phyloP scores from a whole-genome alignment of 2,888 invertebrate genomes.

The Tortrix viridana region DNA sequence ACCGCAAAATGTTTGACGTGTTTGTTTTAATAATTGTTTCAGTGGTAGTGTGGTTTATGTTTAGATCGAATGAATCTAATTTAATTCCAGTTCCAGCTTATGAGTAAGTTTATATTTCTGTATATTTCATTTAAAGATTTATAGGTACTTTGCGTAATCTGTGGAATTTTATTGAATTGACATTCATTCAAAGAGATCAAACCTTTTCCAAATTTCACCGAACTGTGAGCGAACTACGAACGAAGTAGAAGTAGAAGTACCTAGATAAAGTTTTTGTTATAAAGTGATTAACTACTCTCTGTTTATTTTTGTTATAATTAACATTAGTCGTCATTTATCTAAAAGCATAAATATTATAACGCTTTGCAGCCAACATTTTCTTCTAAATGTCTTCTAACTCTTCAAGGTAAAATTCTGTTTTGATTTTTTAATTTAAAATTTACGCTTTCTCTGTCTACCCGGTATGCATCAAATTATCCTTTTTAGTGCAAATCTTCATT shows the following conservation, averaged over 20 bases:
- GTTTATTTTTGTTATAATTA: too few relatives aligned
- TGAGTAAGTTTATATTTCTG: constrained; percentile 10
- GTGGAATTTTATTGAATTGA: not conserved
- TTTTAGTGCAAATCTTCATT: too few relatives aligned
- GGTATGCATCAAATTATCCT: too few relatives aligned
- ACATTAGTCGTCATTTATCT: too few relatives aligned
- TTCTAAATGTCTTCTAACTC: too few relatives aligned
- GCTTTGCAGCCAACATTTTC: too few relatives aligned
- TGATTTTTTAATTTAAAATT: too few relatives aligned
- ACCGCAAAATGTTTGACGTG: constrained; percentile 8
- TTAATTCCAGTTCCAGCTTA: not conserved
- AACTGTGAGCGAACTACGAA: not conserved
- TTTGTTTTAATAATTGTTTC: constrained; percentile 19
- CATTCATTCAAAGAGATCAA: not conserved
- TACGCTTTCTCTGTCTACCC: too few relatives aligned
- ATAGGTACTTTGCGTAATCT: not conserved
- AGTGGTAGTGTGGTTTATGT: constrained; percentile 14
- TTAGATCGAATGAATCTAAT: constrained; percentile 2
- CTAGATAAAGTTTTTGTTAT: not conserved
- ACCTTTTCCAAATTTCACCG: not conserved
- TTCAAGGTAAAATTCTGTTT: too few relatives aligned
- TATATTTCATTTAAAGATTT: too few relatives aligned
- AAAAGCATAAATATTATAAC: too few relatives aligned
- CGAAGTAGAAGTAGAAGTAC: too few relatives aligned
- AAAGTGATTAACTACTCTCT: constrained; percentile 2